These are phyloP conservation scores for Brenthis daphne DNA, from an alignment of 2,888 invertebrate species.

Conservation along the genomic window DNA sequence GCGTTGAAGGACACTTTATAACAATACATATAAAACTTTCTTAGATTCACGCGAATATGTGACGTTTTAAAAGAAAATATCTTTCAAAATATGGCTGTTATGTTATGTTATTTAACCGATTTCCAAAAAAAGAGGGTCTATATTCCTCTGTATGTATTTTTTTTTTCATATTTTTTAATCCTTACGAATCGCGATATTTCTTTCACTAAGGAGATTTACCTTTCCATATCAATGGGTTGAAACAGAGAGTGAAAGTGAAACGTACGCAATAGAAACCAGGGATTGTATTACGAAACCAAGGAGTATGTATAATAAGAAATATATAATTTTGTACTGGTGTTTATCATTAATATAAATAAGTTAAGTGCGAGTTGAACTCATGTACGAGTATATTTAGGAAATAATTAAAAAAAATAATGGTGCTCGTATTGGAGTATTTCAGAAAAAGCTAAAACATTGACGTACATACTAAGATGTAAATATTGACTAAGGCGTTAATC, in stretches of 20 bases:
- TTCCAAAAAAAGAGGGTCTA: too few relatives aligned
- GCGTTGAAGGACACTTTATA: not conserved
- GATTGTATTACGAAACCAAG: constrained; percentile 40
- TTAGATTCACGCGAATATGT: not conserved
- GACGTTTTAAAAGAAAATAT: too few relatives aligned
- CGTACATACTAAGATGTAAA: too few relatives aligned
- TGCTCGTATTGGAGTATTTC: too few relatives aligned
- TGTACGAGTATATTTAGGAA: too few relatives aligned
- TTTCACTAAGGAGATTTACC: constrained; percentile 27
- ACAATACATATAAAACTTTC: not conserved
- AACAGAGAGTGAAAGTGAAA: constrained; percentile 67
- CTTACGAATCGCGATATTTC: not conserved
- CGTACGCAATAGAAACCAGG: constrained; percentile 46
- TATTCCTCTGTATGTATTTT: not conserved
- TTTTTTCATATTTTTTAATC: not conserved
- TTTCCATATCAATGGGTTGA: constrained; percentile 24
- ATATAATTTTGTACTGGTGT: constrained; percentile 32
- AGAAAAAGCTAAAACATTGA: too few relatives aligned
- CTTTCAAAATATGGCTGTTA: too few relatives aligned
- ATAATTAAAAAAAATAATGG: too few relatives aligned
- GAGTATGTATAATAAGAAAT: constrained; percentile 30
- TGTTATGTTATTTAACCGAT: too few relatives aligned
- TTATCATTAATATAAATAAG: not conserved
- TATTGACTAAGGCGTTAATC: too few relatives aligned
- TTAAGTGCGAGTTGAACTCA: too few relatives aligned